Evolutionary conservation across 2,113 vertebrate species (phyloP).

Genomic region (Empidonax alnorum): DNA sequence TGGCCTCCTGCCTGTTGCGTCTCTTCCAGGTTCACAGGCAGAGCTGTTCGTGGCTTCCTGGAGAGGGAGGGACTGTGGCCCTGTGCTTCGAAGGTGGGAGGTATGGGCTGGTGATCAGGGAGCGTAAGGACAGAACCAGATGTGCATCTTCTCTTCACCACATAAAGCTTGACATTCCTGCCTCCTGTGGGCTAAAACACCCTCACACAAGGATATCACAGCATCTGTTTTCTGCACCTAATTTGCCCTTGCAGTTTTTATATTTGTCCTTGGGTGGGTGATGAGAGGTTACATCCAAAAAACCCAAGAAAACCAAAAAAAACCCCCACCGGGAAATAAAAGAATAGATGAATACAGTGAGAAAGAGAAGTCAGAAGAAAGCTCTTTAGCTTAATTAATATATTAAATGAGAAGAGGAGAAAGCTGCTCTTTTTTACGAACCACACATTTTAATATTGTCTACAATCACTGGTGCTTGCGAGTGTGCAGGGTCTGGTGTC

Average conservation of each 20-base stretch:
- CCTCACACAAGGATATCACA: background rate
- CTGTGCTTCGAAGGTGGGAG: background rate
- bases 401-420: conserved; percentile 2
- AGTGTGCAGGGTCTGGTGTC: background rate
- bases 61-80: background rate
- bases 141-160: background rate
- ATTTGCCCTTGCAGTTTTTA: background rate
- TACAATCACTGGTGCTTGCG: background rate
- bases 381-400: background rate
- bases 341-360: background rate
- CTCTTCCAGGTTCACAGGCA: background rate
- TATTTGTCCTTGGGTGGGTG: background rate
- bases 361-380: background rate
- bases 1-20: background rate
- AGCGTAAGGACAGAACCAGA: background rate
- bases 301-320: background rate
- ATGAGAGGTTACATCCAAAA: background rate
- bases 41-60: rapidly evolving
- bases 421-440: conserved; percentile 10
- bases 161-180: background rate
- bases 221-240: background rate
- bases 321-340: background rate
- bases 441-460: background rate
- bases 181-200: background rate
- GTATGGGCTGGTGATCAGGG: background rate